Evolutionary conservation across 2,797 vertebrate genomes (phyloP).

Genomic region (Chloroceryle amazona): DNA sequence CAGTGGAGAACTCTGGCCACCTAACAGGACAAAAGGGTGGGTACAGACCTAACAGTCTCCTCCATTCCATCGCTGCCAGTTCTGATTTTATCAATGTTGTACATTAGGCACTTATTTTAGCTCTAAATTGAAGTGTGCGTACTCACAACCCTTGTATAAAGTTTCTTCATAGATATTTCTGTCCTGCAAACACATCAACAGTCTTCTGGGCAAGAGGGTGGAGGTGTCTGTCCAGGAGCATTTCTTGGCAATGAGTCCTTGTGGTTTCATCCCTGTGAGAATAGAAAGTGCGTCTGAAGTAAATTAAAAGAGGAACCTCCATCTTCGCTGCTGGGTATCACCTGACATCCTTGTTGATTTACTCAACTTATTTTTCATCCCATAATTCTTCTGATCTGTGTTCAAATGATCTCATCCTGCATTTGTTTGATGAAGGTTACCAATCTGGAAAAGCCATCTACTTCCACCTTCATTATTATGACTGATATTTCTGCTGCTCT

Average conservation of each 20-base stretch:
- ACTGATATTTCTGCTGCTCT: constrained; percentile 20
- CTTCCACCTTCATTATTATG: constrained; percentile 24
- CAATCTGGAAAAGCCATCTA: constrained; percentile 20
- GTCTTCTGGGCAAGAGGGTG: not conserved
- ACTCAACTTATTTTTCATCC: constrained; percentile 40
- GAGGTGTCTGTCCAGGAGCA: not conserved
- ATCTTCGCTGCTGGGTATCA: constrained; percentile 5
- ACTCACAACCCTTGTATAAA: fast-evolving
- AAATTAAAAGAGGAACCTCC: constrained; percentile 60
- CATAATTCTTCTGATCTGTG: constrained; percentile 29
- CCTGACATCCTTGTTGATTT: constrained; percentile 14
- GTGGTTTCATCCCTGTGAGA: not conserved
- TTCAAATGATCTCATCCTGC: constrained; percentile 39
- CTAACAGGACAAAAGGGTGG: not conserved
- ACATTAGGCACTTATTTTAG: not conserved
- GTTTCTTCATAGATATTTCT: not conserved
- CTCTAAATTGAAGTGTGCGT: not conserved
- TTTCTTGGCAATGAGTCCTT: not conserved
- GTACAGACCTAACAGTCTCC: not conserved
- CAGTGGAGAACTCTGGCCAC: not conserved
- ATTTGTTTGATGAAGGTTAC: constrained; percentile 65
- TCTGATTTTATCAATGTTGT: not conserved
- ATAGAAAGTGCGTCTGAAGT: not conserved
- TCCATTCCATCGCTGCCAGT: not conserved
- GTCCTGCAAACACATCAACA: not conserved